Evolutionary conservation across 2,888 invertebrate genomes (phyloP), one percentile per base, ranked within the genome.

Genomic region (Agonum fuliginosum): DNA sequence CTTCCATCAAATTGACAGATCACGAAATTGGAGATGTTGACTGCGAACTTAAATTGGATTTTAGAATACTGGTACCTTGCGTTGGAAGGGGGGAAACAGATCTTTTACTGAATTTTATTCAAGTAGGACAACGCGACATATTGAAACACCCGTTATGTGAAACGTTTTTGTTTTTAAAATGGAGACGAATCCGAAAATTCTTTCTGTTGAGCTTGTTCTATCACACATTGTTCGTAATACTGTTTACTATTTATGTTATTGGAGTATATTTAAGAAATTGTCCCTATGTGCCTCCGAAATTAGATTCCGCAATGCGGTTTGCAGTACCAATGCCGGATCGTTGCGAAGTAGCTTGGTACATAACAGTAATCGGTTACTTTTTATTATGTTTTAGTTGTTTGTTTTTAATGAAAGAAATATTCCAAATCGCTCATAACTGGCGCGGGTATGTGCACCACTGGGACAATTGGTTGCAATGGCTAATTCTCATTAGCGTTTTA

Each of bases 21-120:
- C 95, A 95, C 82, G 95, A 96, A 84, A 88, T 95, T 20, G 95
- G 95, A 0, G 95, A 96, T 81, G 94, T 95, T 0, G 95, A 96
- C 83, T 95, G 95, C 82, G 95, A 95, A 84, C 89, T 95, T 1
- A 93, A 91, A 84, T 84, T 93, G 69, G 93, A 93, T 83, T 89
- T 92, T 85, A 85, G 89, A 83, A 86, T 92, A 71, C 85, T 93
- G 80, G 90, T 94, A 80, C 91, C 93, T 69, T 86, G 89, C 80
- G 82, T 91, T 48, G 87, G 90, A 3, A 88, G 91, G 72, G 92
- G 93, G 2, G 94, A 94, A 85, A 91, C 93, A 0, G 93, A 92
- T 81, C 87, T 94, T 20, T 86, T 94, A 19, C 84, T 94, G 20
- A 91, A 93, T 43, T 92, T 94, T 81, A 91, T 94, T 62, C 93